Conservation (phyloP, 2,113 vertebrate species). For the Dunckerocampus dactyliophorus region DNA sequence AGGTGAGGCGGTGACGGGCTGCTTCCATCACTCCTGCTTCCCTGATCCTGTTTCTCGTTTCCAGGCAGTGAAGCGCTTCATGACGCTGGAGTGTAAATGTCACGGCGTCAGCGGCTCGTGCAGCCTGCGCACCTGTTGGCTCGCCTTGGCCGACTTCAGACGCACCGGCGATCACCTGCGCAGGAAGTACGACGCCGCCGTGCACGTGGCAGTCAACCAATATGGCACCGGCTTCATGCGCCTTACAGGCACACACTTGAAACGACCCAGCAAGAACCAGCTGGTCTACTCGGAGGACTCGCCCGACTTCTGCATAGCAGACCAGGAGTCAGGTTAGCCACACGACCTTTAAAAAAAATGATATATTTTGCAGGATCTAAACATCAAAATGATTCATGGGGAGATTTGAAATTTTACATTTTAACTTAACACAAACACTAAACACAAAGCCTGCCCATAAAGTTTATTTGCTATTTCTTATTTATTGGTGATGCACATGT, state of each 20-base stretch:
- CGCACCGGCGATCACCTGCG: constrained; percentile 89
- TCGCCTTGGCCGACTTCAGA: constrained; percentile 90
- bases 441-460: no score
- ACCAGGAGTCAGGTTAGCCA: constrained; percentile 80
- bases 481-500: no score
- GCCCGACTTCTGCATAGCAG: constrained; percentile 92
- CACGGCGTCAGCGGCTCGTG: constrained; percentile 96
- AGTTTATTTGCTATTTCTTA: no score
- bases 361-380: no score
- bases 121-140: constrained; percentile 91
- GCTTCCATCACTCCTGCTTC: background rate
- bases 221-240: constrained; percentile 87
- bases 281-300: constrained; percentile 95
- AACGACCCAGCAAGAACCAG: constrained; percentile 88
- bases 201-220: constrained; percentile 94
- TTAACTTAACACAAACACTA: no score
- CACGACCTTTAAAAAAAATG: no score
- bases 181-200: constrained; percentile 86
- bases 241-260: constrained; percentile 82
- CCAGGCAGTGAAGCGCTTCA: constrained; percentile 90
- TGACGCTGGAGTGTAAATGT: constrained; percentile 94
- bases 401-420: no score
- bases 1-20: constrained; percentile 69
- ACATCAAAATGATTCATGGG: no score
- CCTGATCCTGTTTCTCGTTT: background rate